phyloP scores from a whole-genome alignment of 2,888 invertebrate species.

The Acholoe squamosa region DNA sequence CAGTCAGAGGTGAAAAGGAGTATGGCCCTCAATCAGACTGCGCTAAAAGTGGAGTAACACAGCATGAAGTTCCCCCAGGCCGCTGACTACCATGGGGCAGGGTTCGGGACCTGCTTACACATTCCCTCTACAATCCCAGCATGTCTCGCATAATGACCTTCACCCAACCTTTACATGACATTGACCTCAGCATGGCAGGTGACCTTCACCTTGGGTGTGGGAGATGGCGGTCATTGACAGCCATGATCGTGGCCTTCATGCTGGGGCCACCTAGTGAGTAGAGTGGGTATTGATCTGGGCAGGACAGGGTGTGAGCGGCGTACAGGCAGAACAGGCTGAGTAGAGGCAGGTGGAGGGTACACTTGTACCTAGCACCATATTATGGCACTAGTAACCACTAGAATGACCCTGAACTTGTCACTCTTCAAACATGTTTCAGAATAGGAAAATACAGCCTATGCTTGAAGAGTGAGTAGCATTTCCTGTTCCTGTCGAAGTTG shows the following conservation, averaged over 20 bases:
- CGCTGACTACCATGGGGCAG: not conserved
- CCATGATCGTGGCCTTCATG: not conserved
- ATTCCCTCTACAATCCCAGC: not conserved
- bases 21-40: too few relatives aligned
- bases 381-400: too few relatives aligned
- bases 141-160: not conserved
- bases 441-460: too few relatives aligned
- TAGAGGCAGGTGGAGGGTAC: too few relatives aligned
- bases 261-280: not conserved
- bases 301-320: too few relatives aligned
- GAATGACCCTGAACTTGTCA: too few relatives aligned
- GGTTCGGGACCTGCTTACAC: not conserved
- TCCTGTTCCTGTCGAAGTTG: too few relatives aligned
- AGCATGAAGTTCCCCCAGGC: not conserved
- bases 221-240: not conserved
- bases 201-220: not conserved
- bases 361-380: too few relatives aligned
- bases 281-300: not conserved
- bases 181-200: not conserved
- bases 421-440: too few relatives aligned
- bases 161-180: not conserved
- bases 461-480: too few relatives aligned
- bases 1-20: too few relatives aligned
- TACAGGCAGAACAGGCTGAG: too few relatives aligned
- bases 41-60: not conserved